phyloP scores from a whole-genome alignment of 2,888 invertebrate species.

The Periphyllus acericola region DNA sequence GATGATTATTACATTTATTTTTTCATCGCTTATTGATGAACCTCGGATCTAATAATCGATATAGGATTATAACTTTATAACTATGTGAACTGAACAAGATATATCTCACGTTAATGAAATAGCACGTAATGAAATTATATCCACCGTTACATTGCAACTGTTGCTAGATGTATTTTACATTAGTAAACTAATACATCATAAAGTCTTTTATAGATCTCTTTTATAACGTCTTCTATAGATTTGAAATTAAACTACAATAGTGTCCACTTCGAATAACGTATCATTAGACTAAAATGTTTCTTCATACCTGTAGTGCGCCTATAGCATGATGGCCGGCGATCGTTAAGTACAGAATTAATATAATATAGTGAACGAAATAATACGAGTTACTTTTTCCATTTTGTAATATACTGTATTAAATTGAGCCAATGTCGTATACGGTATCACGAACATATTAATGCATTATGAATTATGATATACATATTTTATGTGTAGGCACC shows the following conservation, averaged over 20 bases:
- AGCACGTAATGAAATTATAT: neutral
- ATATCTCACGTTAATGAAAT: neutral
- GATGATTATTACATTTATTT: too few relatives aligned
- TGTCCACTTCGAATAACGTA: neutral
- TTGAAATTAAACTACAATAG: constrained; percentile 16
- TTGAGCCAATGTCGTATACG: neutral
- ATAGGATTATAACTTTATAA: neutral
- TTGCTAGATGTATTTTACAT: neutral
- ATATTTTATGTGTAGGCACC: neutral
- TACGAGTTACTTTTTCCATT: neutral
- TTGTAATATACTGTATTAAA: neutral
- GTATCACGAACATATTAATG: too few relatives aligned
- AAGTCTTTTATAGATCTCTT: neutral
- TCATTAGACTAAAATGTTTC: constrained; percentile 7
- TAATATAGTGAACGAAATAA: neutral
- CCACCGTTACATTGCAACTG: neutral
- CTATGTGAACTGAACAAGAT: neutral
- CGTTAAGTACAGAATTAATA: neutral
- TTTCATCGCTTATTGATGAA: neutral
- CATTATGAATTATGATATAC: neutral
- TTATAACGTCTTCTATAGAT: too few relatives aligned
- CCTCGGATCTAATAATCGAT: neutral
- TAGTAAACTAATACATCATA: neutral
- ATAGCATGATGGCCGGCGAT: neutral
- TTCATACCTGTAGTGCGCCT: neutral